phyloP scores from a whole-genome alignment of 2,888 invertebrate genomes.

The Itoplectis maculator region DNA sequence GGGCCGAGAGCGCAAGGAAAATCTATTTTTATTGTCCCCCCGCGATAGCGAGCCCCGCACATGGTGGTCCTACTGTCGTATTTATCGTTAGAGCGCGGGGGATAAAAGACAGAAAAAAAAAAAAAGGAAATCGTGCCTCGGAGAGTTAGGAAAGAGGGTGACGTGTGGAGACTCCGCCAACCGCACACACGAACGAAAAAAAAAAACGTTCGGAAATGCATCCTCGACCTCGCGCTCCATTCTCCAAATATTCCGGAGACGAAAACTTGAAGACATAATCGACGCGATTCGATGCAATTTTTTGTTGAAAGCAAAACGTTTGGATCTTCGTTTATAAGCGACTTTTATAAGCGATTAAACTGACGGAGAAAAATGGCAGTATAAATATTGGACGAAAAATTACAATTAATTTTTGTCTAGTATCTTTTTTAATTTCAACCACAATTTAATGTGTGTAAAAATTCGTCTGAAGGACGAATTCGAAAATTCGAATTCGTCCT shows the following conservation, averaged over 20 bases:
- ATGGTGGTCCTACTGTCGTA: slow-evolving; percentile 45
- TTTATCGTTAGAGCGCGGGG: slow-evolving; percentile 64
- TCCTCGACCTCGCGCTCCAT: neutral
- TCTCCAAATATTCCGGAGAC: neutral
- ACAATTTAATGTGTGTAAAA: too few species aligned
- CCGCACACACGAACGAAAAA: neutral
- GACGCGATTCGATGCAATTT: slow-evolving; percentile 24
- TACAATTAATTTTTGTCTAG: too few species aligned
- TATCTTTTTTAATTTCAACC: too few species aligned
- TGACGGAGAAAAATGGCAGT: too few species aligned
- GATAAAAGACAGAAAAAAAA: slow-evolving; percentile 35
- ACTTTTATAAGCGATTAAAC: too few species aligned
- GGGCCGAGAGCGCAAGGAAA: slow-evolving; percentile 71
- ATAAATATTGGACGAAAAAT: too few species aligned
- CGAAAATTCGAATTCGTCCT: too few species aligned
- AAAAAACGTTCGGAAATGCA: neutral
- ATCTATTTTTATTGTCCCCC: slow-evolving; percentile 81
- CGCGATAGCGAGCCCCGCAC: slow-evolving; percentile 71
- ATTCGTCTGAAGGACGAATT: too few species aligned
- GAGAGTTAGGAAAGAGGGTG: slow-evolving; percentile 13
- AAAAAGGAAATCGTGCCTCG: too few species aligned
- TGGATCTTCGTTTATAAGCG: too few species aligned
- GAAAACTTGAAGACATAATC: slow-evolving; percentile 3
- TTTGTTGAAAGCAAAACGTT: too few species aligned
- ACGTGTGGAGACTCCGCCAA: slow-evolving; percentile 33